Conservation (phyloP, 2,888 invertebrate species). For the Torymus aiolomorphi region DNA sequence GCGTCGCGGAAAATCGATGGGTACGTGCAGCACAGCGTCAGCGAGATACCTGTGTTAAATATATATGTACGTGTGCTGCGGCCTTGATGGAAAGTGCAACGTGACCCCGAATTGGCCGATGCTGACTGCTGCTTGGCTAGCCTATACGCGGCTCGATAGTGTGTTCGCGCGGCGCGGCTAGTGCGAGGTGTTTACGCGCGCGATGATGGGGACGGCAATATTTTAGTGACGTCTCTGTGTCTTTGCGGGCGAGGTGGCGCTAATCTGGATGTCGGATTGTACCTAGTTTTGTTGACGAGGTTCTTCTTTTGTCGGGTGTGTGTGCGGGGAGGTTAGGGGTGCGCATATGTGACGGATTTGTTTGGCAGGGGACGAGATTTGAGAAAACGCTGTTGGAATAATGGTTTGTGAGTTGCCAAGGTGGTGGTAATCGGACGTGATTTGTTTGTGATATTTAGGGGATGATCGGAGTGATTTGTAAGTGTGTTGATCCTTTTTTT, state of each 20-base stretch:
- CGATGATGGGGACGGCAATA: neutral
- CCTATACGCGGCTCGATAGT: conserved; percentile 26
- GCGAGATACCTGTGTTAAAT: conserved; percentile 28
- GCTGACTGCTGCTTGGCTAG: too few species aligned
- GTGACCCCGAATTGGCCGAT: conserved; percentile 38
- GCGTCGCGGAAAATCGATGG: too few species aligned
- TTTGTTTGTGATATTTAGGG: too few species aligned
- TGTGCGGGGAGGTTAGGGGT: too few species aligned
- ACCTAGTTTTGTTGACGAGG: neutral
- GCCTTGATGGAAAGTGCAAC: conserved; percentile 47
- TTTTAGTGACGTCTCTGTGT: neutral
- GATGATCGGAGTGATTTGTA: too few species aligned
- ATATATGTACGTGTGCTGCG: conserved; percentile 27
- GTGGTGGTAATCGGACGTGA: too few species aligned
- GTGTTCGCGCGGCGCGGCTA: neutral
- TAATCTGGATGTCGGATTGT: conserved; percentile 4
- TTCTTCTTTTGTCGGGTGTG: neutral
- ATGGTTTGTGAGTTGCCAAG: too few species aligned
- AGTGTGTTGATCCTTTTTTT: too few species aligned
- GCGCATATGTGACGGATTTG: too few species aligned
- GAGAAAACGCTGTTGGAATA: too few species aligned
- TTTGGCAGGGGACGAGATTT: too few species aligned
- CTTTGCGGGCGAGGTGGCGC: neutral
- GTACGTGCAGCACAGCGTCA: too few species aligned
- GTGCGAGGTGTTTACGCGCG: neutral